phyloP scores from a whole-genome alignment of 2,113 vertebrate genomes.

The Vanacampus margaritifer region DNA sequence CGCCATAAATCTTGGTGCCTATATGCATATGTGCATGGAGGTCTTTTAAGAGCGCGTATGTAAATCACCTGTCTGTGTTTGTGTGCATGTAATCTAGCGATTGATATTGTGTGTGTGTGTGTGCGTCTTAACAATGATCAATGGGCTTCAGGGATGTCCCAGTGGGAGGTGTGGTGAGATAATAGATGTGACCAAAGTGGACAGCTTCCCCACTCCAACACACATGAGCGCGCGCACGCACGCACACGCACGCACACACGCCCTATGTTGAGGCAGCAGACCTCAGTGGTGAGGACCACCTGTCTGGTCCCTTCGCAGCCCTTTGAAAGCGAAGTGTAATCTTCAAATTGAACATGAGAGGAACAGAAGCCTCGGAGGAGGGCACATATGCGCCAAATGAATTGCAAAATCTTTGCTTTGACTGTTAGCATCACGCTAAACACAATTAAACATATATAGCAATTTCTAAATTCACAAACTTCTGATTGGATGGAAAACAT shows the following conservation, averaged over 20 bases:
- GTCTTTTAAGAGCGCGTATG: constrained; percentile 64
- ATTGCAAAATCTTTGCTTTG: constrained; percentile 66
- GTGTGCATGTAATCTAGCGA: constrained; percentile 61
- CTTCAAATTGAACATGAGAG: constrained; percentile 73
- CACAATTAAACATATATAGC: background rate
- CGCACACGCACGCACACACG: constrained; percentile 21
- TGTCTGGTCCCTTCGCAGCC: constrained; percentile 51
- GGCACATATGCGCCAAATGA: constrained; percentile 64
- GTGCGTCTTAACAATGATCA: constrained; percentile 64
- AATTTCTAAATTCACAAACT: background rate
- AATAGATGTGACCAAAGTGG: constrained; percentile 72
- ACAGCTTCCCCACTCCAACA: constrained; percentile 38
- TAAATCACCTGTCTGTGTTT: constrained; percentile 59
- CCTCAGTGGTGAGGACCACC: constrained; percentile 43
- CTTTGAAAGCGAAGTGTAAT: constrained; percentile 67
- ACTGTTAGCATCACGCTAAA: background rate
- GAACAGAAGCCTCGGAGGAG: constrained; percentile 46
- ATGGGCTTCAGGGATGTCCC: constrained; percentile 67
- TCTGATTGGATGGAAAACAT: background rate
- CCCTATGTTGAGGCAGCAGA: constrained; percentile 42
- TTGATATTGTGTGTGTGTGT: constrained; percentile 61
- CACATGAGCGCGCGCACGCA: no score
- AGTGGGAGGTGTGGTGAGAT: constrained; percentile 67
- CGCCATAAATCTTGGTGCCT: constrained; percentile 65
- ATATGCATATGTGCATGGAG: constrained; percentile 69